Percentiles rank a stretch among this genome's conserved stretches.
Conservation (phyloP, 2,797 vertebrate genomes). For the Eupleurogrammus muticus region DNA sequence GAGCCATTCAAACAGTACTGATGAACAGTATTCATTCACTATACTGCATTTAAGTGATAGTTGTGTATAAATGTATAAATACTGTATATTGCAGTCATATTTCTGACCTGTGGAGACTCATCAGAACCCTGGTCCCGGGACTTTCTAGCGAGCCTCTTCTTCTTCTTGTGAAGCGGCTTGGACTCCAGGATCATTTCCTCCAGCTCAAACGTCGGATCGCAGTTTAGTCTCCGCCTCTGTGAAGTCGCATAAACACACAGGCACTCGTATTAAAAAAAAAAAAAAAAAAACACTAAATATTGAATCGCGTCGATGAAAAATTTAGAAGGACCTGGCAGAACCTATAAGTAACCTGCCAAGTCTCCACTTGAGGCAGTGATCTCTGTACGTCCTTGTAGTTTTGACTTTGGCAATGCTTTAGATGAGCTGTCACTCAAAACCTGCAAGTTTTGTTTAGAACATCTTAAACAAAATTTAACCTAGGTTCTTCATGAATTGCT, state of each 20-base stretch:
- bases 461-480: too few relatives aligned
- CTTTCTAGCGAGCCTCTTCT: constrained; percentile 94
- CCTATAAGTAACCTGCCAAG: background rate
- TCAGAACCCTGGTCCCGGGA: constrained; percentile 87
- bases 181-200: constrained; percentile 99
- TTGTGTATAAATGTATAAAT: too few relatives aligned
- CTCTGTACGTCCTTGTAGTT: background rate
- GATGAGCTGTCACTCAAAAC: too few relatives aligned
- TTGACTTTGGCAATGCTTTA: background rate
- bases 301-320: background rate
- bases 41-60: background rate
- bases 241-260: constrained; percentile 17
- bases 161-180: constrained; percentile 98
- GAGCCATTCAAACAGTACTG: too few relatives aligned
- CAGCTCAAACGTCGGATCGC: constrained; percentile 96
- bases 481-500: too few relatives aligned
- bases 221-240: constrained; percentile 94
- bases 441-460: too few relatives aligned
- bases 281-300: too few relatives aligned
- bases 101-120: constrained; percentile 89
- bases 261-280: background rate
- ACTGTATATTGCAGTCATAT: background rate
- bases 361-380: background rate
- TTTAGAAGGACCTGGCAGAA: too few relatives aligned
- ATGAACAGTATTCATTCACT: background rate